These are phyloP conservation scores for Brachionus sp. DNA, from an alignment of 1,140 invertebrate genomes.

Conservation along the genomic window DNA sequence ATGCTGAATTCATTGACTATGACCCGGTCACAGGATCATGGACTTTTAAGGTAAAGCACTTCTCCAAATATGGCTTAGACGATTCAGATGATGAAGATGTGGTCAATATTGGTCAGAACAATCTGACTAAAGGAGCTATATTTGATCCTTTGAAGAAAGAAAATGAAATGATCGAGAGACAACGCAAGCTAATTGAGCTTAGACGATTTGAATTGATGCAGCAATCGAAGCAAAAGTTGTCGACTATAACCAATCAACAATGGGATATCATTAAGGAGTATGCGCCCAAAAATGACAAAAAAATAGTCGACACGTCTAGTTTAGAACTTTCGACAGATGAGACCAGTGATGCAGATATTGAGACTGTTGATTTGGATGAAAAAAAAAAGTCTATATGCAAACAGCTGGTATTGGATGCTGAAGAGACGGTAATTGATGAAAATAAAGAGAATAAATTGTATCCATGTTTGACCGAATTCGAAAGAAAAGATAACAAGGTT, in stretches of 20 bases:
- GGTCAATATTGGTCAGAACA: background rate
- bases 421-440: background rate
- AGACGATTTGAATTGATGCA: conserved; percentile 24
- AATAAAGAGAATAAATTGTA: conserved; percentile 15
- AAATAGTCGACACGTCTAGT: conserved; percentile 11
- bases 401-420: background rate
- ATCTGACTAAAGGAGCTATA: background rate
- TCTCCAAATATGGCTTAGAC: conserved; percentile 38
- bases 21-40: conserved; percentile 89
- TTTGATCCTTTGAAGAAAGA: background rate
- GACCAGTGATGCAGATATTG: background rate
- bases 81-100: conserved; percentile 37
- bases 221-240: background rate
- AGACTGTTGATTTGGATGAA: background rate
- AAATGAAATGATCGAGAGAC: conserved; percentile 29
- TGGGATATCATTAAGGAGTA: conserved; percentile 40
- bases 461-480: background rate
- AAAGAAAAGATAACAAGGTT: background rate
- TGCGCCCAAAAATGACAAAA: background rate
- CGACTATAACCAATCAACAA: conserved; percentile 1
- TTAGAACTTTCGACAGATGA: conserved; percentile 25
- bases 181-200: conserved; percentile 29
- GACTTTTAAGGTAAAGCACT: conserved; percentile 69
- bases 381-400: background rate
- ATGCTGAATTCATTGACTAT: conserved; percentile 88